phyloP scores from a whole-genome alignment of 2,888 invertebrate species.

The Eilema griseolum region DNA sequence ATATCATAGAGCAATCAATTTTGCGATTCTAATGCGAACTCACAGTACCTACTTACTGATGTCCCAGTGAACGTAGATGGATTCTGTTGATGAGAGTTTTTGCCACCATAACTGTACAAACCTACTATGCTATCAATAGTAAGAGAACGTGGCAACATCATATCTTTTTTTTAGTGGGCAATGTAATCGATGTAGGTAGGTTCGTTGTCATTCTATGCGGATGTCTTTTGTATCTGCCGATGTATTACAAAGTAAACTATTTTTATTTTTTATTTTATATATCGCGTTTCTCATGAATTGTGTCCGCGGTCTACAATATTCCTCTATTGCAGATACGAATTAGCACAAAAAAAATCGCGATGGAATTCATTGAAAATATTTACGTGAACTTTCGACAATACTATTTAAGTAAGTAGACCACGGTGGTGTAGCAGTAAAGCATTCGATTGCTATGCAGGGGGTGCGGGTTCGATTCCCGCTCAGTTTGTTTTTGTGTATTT shows the following conservation, averaged over 20 bases:
- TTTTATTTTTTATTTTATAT: too few relatives aligned
- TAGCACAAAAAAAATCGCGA: neutral
- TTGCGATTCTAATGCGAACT: conserved; percentile 19
- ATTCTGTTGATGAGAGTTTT: conserved; percentile 48
- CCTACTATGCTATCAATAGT: conserved; percentile 33
- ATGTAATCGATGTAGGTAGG: neutral
- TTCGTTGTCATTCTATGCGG: neutral
- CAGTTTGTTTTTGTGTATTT: too few relatives aligned
- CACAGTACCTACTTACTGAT: conserved; percentile 15
- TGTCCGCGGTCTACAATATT: too few relatives aligned
- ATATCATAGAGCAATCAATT: conserved; percentile 36
- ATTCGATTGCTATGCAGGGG: too few relatives aligned
- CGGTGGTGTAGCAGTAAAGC: too few relatives aligned
- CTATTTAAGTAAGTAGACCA: too few relatives aligned
- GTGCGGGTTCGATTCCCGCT: too few relatives aligned
- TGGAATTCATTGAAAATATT: neutral
- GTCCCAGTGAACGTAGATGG: conserved; percentile 33
- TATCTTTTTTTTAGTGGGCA: conserved; percentile 23
- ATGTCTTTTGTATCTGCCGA: neutral
- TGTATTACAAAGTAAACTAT: neutral
- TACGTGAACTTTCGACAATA: neutral
- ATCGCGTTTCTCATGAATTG: too few relatives aligned
- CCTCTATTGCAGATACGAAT: neutral
- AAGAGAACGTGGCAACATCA: conserved; percentile 12
- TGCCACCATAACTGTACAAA: conserved; percentile 44